Conservation (phyloP, 2,888 invertebrate genomes). For the Scaptomyza cyrtandrae region DNA sequence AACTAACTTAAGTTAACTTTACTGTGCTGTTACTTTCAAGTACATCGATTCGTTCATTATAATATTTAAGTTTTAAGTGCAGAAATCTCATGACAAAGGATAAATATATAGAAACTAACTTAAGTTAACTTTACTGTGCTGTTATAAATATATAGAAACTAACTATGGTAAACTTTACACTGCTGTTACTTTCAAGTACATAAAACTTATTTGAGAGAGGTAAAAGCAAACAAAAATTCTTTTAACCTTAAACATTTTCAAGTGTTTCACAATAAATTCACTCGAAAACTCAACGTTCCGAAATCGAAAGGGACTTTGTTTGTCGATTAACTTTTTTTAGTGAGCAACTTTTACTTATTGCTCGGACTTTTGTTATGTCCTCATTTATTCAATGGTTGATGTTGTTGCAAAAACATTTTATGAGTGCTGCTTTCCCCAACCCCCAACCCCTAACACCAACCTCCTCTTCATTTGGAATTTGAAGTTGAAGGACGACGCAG, state of each 20-base stretch:
- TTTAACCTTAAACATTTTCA: not conserved
- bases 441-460: no score
- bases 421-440: not conserved
- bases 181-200: not conserved
- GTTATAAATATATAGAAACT: no score
- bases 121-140: not conserved
- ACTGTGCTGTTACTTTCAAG: no score
- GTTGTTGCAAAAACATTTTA: slow-evolving; percentile 48
- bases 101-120: no score
- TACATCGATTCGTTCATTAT: no score
- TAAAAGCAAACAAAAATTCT: not conserved
- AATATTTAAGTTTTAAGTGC: no score
- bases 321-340: slow-evolving; percentile 21
- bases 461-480: slow-evolving; percentile 17
- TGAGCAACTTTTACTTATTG: slow-evolving; percentile 31
- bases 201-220: not conserved
- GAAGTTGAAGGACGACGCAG: slow-evolving; percentile 64
- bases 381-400: slow-evolving; percentile 44
- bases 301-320: slow-evolving; percentile 24
- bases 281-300: not conserved
- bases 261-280: not conserved
- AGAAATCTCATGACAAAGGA: no score
- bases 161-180: not conserved
- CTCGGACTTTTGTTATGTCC: slow-evolving; percentile 29
- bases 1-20: no score